These are phyloP conservation scores for Micromesistius poutassou DNA, from an alignment of 2,797 vertebrate species.

Conservation along the genomic window DNA sequence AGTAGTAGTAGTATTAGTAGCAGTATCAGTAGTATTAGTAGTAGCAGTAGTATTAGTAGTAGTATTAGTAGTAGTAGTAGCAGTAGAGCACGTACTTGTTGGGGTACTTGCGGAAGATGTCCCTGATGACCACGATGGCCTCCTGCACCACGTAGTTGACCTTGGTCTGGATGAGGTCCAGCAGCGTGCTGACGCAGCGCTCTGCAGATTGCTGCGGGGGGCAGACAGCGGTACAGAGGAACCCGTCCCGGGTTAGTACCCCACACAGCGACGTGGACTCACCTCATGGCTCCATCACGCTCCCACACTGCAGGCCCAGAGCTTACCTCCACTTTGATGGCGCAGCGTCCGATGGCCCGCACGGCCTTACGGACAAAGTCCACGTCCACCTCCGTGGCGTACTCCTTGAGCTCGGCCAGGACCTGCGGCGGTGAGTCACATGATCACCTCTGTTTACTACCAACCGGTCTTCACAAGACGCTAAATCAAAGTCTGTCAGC, in stretches of 20 bases:
- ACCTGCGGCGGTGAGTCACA: conserved; percentile 72
- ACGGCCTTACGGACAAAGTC: conserved; percentile 97
- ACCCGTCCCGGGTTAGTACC: not conserved
- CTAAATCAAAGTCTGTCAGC: not conserved
- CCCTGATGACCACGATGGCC: conserved; percentile 96
- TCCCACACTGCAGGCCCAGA: not conserved
- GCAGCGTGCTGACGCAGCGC: conserved; percentile 92
- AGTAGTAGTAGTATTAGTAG: too few relatives aligned
- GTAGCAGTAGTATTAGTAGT: too few relatives aligned
- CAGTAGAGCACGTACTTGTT: conserved; percentile 91
- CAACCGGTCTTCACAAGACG: not conserved
- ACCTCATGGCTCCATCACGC: not conserved
- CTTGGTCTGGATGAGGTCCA: conserved; percentile 96
- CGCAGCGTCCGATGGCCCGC: conserved; percentile 93
- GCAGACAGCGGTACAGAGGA: not conserved
- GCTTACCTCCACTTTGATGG: conserved; percentile 97
- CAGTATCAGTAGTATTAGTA: too few relatives aligned
- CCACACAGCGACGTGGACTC: not conserved
- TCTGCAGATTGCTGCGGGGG: conserved; percentile 88
- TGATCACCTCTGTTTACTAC: too few relatives aligned
- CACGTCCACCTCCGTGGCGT: conserved; percentile 95
- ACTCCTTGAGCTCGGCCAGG: conserved; percentile 95
- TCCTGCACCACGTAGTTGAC: conserved; percentile 98
- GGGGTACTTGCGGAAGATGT: conserved; percentile 99
- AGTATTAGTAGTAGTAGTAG: too few relatives aligned